Percentiles rank a stretch among this genome's conserved stretches.
phyloP scores from a whole-genome alignment of 2,797 vertebrate genomes.

The Lutjanus campechanus region DNA sequence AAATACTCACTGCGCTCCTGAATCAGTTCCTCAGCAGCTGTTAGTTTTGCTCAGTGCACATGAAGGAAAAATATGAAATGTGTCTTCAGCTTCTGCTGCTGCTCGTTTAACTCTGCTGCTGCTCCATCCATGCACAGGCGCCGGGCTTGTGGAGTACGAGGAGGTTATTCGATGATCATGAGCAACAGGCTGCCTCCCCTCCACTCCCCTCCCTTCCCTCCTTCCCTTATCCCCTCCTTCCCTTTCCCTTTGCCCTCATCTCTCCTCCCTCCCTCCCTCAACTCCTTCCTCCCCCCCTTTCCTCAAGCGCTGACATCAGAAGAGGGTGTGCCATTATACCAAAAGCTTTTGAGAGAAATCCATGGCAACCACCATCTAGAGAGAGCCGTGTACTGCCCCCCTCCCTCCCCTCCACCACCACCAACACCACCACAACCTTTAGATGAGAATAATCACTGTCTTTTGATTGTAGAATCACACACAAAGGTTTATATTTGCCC shows the following conservation, averaged over 20 bases:
- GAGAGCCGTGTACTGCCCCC: constrained; percentile 3
- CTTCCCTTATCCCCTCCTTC: constrained; percentile 11
- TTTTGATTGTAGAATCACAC: constrained; percentile 63
- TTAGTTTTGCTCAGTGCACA: constrained; percentile 30
- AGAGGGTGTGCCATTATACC: constrained; percentile 84
- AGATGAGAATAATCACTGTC: constrained; percentile 73
- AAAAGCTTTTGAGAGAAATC: constrained; percentile 86
- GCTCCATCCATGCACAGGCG: constrained; percentile 65
- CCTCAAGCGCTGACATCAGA: constrained; percentile 85
- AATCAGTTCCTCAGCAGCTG: constrained; percentile 50
- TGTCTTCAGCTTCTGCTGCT: constrained; percentile 44
- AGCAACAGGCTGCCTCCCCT: constrained; percentile 86
- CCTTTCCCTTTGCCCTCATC: constrained; percentile 25
- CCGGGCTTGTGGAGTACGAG: constrained; percentile 63
- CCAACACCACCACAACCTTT: constrained; percentile 57
- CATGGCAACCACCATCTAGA: constrained; percentile 85
- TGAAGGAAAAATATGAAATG: constrained; percentile 26
- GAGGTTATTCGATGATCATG: constrained; percentile 78
- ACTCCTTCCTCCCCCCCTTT: constrained; percentile 34
- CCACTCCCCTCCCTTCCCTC: constrained; percentile 18
- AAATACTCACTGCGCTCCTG: constrained; percentile 76
- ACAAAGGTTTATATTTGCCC: constrained; percentile 62
- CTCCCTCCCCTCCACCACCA: background rate
- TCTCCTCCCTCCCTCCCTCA: constrained; percentile 38
- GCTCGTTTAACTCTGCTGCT: constrained; percentile 66